Evolutionary conservation across 2,113 vertebrate genomes (phyloP), one percentile per base, ranked within the genome.

Genomic region (Eudyptes chrysolophus): DNA sequence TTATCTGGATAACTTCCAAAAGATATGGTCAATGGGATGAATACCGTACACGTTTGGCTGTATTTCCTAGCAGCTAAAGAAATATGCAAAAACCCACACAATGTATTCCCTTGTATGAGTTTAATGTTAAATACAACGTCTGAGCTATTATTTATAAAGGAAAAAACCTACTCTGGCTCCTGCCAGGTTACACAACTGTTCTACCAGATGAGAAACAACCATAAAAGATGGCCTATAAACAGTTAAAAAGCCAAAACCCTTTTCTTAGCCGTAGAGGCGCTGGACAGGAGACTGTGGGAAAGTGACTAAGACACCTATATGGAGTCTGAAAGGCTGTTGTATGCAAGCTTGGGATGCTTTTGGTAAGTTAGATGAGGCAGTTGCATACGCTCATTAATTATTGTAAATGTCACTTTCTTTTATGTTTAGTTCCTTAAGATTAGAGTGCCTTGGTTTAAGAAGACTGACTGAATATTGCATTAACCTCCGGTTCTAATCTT

Each of bases 331-430:
- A 84, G 26, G n/a, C 44, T 65, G 61, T 76, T 87, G 26, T 78
- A 44, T 72, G 46, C 30, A 90, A 92, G 36, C 58, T 85, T 65
- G 58, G 34, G 70, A 72, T 88, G 70, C 44, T 78, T 94, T 85
- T 76, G n/a, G 20, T 64, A 66, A 46, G 65, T 66, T 81, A 78
- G 65, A 84, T n/a, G 52, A 82, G 60, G 94, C 69, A 71, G 51
- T 76, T 85, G 24, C 52, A 82, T 49, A 72, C 0, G 1, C 30
- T 96, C 32, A 66, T 85, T 96, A 93, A 90, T 94, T 96, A 83
- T 54, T 54, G n/a, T 62, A 90, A 85, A 93, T 86, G 90, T 93
- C 92, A 88, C 42, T 65, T 92, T 76, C 65, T 95, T 93, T 97
- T 90, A 85, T 52, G 54, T 90, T 90, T 85, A 86, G 78, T 86